A percentile compares a stretch with the other conserved stretches of the same genome.
Evolutionary conservation across 1,140 invertebrate genomes (phyloP).

Genomic region (Wiebesia pumilae): DNA sequence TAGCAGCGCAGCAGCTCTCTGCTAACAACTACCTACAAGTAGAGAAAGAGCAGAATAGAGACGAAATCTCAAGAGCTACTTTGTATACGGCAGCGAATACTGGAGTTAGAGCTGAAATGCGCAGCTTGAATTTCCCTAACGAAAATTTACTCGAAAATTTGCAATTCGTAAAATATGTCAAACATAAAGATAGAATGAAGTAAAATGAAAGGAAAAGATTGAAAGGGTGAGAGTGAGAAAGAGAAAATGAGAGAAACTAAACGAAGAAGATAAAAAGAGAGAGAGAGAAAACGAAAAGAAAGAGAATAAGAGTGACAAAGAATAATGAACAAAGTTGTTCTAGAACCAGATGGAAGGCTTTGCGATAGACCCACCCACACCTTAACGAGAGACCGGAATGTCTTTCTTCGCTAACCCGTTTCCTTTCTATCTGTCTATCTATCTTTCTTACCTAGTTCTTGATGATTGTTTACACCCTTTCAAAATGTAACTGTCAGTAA

Average conservation of each 20-base stretch:
- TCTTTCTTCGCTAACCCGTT: constrained; percentile 36
- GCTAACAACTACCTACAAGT: constrained; percentile 53
- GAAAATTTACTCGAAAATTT: constrained; percentile 74
- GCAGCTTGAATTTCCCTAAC: constrained; percentile 67
- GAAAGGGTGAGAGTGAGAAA: constrained; percentile 41
- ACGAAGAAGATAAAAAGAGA: too few species aligned
- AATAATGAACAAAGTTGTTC: constrained; percentile 37
- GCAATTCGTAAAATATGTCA: constrained; percentile 72
- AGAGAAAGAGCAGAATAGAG: constrained; percentile 26
- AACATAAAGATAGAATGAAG: constrained; percentile 19
- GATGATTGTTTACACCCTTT: background rate
- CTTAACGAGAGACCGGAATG: constrained; percentile 50
- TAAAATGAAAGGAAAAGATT: constrained; percentile 44
- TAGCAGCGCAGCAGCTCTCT: constrained; percentile 43
- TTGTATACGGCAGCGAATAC: constrained; percentile 71
- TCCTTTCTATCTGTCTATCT: background rate
- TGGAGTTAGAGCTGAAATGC: constrained; percentile 55
- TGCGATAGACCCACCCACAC: background rate
- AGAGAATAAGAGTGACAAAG: constrained; percentile 23
- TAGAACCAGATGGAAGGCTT: background rate
- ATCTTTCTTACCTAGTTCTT: background rate
- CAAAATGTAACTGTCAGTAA: constrained; percentile 7
- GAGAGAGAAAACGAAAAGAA: background rate
- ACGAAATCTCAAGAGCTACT: constrained; percentile 69
- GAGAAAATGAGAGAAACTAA: constrained; percentile 22